Percentiles rank a stretch among this genome's conserved stretches.
phyloP scores from a whole-genome alignment of 2,888 invertebrate genomes.

The Acanthosoma haemorrhoidale region DNA sequence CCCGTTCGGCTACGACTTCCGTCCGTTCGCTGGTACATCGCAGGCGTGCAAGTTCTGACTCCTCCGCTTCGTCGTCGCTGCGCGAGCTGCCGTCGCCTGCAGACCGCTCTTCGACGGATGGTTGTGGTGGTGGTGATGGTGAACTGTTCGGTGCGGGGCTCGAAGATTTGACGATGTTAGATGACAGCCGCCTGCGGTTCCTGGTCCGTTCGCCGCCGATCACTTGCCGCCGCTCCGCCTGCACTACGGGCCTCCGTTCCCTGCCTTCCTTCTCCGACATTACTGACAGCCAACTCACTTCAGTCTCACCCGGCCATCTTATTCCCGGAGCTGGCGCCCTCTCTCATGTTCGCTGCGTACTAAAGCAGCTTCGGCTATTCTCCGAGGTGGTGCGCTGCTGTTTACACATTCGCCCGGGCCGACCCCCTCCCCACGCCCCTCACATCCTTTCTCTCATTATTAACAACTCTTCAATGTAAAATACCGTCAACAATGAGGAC shows the following conservation, averaged over 20 bases:
- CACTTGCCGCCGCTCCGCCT: slow-evolving; percentile 1
- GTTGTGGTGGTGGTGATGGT: slow-evolving; percentile 33
- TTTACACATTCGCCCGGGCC: background rate
- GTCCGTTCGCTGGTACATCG: slow-evolving; percentile 85
- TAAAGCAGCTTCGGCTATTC: background rate
- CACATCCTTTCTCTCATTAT: background rate
- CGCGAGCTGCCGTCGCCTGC: slow-evolving; percentile 42
- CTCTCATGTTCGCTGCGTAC: slow-evolving; percentile 17
- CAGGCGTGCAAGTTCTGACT: slow-evolving; percentile 71
- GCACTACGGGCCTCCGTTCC: background rate
- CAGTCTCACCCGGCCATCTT: slow-evolving; percentile 31
- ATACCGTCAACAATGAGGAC: too few relatives aligned
- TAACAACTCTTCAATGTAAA: background rate
- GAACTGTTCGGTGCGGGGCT: slow-evolving; percentile 32
- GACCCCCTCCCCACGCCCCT: background rate
- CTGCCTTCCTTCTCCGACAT: slow-evolving; percentile 36
- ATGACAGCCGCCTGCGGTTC: slow-evolving; percentile 34
- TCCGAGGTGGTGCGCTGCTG: background rate
- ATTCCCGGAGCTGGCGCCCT: background rate
- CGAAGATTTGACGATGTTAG: slow-evolving; percentile 34
- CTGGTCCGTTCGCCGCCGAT: slow-evolving; percentile 31
- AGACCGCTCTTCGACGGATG: slow-evolving; percentile 36
- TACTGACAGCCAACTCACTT: slow-evolving; percentile 33
- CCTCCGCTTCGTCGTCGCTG: slow-evolving; percentile 40
- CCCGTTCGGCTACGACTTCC: slow-evolving; percentile 80